Evolutionary conservation across 2,113 vertebrate species (phyloP).

Genomic region (Rhea pennata): DNA sequence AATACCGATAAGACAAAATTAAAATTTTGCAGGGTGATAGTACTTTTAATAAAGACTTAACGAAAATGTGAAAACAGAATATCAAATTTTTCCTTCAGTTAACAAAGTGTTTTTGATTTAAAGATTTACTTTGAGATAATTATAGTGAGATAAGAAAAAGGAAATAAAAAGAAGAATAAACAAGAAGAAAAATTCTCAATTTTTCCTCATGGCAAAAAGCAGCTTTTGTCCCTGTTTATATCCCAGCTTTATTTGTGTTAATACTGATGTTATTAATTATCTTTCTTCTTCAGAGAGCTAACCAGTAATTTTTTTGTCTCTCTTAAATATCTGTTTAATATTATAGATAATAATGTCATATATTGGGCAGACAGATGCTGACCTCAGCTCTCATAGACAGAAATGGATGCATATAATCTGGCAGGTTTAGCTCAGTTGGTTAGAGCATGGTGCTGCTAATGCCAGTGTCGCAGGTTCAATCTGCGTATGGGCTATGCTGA

Average conservation of each 20-base stretch:
- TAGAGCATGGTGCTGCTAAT: no score
- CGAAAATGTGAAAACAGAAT: fast-evolving
- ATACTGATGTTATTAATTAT: background rate
- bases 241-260: no score
- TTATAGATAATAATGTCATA: background rate
- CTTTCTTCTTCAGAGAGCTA: background rate
- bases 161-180: no score
- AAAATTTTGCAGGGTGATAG: background rate
- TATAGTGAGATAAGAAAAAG: background rate
- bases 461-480: no score
- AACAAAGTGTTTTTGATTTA: background rate
- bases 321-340: background rate
- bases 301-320: background rate
- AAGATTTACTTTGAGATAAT: background rate
- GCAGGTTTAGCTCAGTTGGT: no score
- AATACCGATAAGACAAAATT: background rate
- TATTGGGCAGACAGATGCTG: background rate
- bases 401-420: background rate
- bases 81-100: background rate
- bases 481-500: no score
- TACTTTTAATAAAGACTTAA: background rate
- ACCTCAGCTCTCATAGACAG: background rate
- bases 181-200: background rate
- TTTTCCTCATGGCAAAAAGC: background rate
- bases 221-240: background rate